Percentiles rank a stretch among this genome's conserved stretches.
Evolutionary conservation across 2,797 vertebrate species (phyloP).

Genomic region (Cryptoblepharus egeriae): DNA sequence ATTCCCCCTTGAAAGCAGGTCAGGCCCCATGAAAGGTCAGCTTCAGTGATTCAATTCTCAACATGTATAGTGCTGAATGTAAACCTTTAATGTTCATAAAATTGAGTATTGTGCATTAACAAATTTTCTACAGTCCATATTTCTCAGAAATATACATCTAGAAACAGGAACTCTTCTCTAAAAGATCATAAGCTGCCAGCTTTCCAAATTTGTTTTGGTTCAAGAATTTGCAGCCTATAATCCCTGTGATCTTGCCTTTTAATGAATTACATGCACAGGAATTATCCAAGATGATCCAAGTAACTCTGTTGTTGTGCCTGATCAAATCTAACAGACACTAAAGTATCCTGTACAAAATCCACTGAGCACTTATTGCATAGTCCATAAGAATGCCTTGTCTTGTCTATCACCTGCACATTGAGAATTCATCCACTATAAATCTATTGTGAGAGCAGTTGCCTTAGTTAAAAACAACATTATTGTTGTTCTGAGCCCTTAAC

Average conservation of each 20-base stretch:
- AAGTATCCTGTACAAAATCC: background rate
- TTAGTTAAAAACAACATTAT: constrained; percentile 38
- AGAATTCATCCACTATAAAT: constrained; percentile 33
- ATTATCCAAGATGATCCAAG: constrained; percentile 28
- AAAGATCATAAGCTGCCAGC: constrained; percentile 28
- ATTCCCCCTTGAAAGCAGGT: constrained; percentile 48
- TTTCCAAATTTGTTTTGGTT: constrained; percentile 18
- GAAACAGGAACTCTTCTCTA: constrained; percentile 44
- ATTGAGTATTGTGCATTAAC: constrained; percentile 51
- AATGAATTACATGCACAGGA: constrained; percentile 29
- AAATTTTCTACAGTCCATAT: constrained; percentile 33
- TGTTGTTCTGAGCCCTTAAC: constrained; percentile 32
- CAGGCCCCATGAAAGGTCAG: constrained; percentile 63
- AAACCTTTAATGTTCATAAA: constrained; percentile 63
- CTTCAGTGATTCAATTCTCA: constrained; percentile 55
- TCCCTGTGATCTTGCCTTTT: constrained; percentile 44
- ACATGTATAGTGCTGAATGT: constrained; percentile 59
- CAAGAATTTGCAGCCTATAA: constrained; percentile 51
- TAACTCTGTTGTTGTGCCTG: constrained; percentile 51
- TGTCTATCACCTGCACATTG: constrained; percentile 7
- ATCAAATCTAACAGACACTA: constrained; percentile 3
- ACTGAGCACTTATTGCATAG: constrained; percentile 45
- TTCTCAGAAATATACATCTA: constrained; percentile 35
- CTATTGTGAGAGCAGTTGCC: constrained; percentile 43
- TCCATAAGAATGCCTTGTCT: constrained; percentile 42